These are phyloP conservation scores for Xylota segnis DNA, from an alignment of 2,888 invertebrate species.

Conservation along the genomic window DNA sequence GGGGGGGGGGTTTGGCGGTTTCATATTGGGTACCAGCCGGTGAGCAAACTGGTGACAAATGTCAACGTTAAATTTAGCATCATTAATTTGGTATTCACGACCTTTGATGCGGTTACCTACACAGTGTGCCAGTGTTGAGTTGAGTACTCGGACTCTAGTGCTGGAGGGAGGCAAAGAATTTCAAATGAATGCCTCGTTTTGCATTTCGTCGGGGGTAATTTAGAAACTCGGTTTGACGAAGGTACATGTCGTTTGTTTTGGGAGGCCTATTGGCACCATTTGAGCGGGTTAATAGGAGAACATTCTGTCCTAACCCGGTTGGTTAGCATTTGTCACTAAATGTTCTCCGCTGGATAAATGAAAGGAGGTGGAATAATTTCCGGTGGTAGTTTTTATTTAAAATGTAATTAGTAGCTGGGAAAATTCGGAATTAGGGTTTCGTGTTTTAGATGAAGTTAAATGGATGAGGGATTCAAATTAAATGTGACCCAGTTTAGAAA, in stretches of 20 bases:
- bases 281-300: slow-evolving; percentile 48
- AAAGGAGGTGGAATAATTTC: slow-evolving; percentile 31
- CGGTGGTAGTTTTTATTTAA: slow-evolving; percentile 50
- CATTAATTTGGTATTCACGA: slow-evolving; percentile 69
- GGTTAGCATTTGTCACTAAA: slow-evolving; percentile 41
- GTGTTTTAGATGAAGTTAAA: neutral
- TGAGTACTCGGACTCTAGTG: neutral
- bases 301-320: slow-evolving; percentile 24
- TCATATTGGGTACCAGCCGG: slow-evolving; percentile 58
- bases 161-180: slow-evolving; percentile 24
- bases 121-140: slow-evolving; percentile 31
- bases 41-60: slow-evolving; percentile 63
- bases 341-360: slow-evolving; percentile 5
- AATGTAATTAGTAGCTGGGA: slow-evolving; percentile 44
- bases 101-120: slow-evolving; percentile 69
- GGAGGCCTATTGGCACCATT: slow-evolving; percentile 40
- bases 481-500: slow-evolving; percentile 18
- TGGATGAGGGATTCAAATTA: slow-evolving; percentile 5
- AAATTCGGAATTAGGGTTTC: slow-evolving; percentile 20
- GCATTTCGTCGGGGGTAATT: slow-evolving; percentile 64
- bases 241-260: slow-evolving; percentile 37
- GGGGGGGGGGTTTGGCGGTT: slow-evolving; percentile 22
- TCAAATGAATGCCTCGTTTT: slow-evolving; percentile 57
- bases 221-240: slow-evolving; percentile 64
- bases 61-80: slow-evolving; percentile 68